These are phyloP conservation scores for Ictalurus punctatus DNA, from an alignment of 2,113 vertebrate species.

Conservation along the genomic window DNA sequence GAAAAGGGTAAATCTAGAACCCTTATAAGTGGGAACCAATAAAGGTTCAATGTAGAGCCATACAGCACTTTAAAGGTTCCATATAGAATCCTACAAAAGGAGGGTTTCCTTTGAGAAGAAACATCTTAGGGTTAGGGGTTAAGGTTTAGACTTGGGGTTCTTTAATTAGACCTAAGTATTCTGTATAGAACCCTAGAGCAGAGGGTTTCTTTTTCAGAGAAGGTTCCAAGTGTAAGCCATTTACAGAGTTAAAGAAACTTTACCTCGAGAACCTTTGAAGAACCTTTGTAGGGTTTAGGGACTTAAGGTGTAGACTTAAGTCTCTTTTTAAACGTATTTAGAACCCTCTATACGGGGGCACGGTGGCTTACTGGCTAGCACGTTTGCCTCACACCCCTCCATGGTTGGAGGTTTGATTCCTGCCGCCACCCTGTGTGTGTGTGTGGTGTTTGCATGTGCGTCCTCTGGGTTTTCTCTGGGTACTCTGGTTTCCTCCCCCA, in stretches of 20 bases:
- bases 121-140: background rate
- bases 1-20: background rate
- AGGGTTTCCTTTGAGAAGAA: background rate
- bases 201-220: background rate
- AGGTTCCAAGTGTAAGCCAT: background rate
- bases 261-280: background rate
- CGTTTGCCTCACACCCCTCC: no score
- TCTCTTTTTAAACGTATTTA: background rate
- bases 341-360: background rate
- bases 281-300: background rate
- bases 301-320: background rate
- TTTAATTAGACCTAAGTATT: background rate
- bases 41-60: background rate
- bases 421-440: no score
- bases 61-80: background rate
- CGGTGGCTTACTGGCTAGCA: no score
- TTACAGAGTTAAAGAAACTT: background rate
- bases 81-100: background rate
- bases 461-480: no score
- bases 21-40: background rate
- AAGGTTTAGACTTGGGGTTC: background rate
- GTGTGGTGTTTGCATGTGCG: no score
- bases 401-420: no score
- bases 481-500: no score
- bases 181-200: background rate